Percentiles rank a stretch among this genome's conserved stretches.
Conservation (phyloP, 2,113 vertebrate species). For the Solea senegalensis region DNA sequence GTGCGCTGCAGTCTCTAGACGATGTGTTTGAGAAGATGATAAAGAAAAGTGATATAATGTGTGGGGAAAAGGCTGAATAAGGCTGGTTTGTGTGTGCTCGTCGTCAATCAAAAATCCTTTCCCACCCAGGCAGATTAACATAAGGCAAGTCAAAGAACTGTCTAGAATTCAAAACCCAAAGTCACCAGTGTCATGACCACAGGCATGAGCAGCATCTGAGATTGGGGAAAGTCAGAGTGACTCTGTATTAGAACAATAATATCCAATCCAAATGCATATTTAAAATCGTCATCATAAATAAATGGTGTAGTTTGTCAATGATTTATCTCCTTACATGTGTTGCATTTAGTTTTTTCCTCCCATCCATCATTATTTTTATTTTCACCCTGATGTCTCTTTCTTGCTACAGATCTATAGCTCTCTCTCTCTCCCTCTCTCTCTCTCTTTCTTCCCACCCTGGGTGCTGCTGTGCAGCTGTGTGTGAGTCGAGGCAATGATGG, state of each 20-base stretch:
- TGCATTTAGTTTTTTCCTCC: conserved; percentile 28
- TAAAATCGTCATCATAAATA: conserved; percentile 43
- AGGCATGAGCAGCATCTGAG: conserved; percentile 63
- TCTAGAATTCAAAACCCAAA: conserved; percentile 57
- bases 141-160: conserved; percentile 47
- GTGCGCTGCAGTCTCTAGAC: not conserved
- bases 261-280: conserved; percentile 33
- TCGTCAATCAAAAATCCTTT: conserved; percentile 54
- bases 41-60: conserved; percentile 30
- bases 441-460: conserved; percentile 15
- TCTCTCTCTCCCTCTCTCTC: conserved; percentile 2
- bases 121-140: conserved; percentile 70
- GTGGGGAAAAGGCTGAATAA: not conserved
- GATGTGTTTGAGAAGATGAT: not conserved
- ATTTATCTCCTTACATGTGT: conserved; percentile 11
- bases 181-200: conserved; percentile 67
- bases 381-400: conserved; percentile 13
- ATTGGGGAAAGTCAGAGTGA: conserved; percentile 42
- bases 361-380: conserved; percentile 22
- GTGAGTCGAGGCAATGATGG: conserved; percentile 29
- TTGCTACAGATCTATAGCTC: conserved; percentile 19
- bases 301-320: conserved; percentile 18
- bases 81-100: conserved; percentile 32
- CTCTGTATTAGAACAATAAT: conserved; percentile 33
- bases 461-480: conserved; percentile 61